Evolutionary conservation across 2,888 invertebrate species (phyloP), one percentile per base, ranked within the genome.

Genomic region (Nezara viridula): DNA sequence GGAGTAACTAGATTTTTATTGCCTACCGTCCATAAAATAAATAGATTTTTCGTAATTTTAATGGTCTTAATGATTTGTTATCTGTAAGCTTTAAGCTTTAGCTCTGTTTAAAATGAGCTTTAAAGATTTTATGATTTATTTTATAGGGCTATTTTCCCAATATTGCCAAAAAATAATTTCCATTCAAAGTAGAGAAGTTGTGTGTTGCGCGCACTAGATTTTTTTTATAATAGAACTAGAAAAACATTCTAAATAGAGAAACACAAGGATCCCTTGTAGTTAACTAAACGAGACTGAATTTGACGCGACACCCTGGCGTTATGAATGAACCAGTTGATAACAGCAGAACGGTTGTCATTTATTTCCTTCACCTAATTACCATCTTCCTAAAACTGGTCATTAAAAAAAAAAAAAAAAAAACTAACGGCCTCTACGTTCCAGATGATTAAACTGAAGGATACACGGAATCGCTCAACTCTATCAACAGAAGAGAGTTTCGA

Each of bases 331-430:
- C 81, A n/a, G n/a, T 81, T 81, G 81, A 81, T 44, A 12, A 4
- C 44, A 37, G n/a, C 81, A 44, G 81, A 44, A 81, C 9, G 81
- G 44, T 44, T 37, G n/a, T n/a, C 40, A 44, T 44, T 81, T 44
- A 47, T 47, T 44, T 47, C 44, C 44, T n/a, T 9, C 81, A 81
- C 81, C 81, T 81, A 81, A 81, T 81, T 81, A 81, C 24, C 81
- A n/a, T 81, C 81, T 44, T 44, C 44, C 81, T 47, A 40, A 81
- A 44, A 47, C 44, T 12, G 44, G 40, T 40, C 24, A 10, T 77
- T 16, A 21, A 24, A 77, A 44, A 77, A 44, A 44, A 60, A 60
- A 27, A 60, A n/a, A n/a, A n/a, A n/a, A n/a, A n/a, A n/a, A n/a
- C n/a, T n/a, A n/a, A n/a, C n/a, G 27, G 37, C 19, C 37, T 73